phyloP scores from a whole-genome alignment of 2,888 invertebrate species.

The Julus scanicus region DNA sequence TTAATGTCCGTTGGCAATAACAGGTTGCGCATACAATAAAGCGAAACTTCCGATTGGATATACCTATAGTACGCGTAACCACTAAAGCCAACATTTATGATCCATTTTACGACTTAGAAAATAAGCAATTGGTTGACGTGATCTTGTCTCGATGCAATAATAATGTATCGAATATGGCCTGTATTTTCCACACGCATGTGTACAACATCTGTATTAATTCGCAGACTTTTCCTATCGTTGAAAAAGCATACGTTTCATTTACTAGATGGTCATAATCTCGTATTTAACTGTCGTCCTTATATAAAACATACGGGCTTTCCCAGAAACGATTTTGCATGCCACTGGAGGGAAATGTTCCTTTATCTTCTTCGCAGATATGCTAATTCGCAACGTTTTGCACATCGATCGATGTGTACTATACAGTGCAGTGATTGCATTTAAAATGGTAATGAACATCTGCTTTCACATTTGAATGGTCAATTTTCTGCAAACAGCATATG shows the following conservation, averaged over 20 bases:
- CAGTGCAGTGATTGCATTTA: background rate
- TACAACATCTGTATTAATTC: conserved; percentile 15
- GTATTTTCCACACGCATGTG: background rate
- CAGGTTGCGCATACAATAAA: background rate
- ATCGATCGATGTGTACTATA: background rate
- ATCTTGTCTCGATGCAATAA: background rate
- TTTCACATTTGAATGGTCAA: background rate
- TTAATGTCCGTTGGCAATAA: background rate
- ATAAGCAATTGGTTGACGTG: background rate
- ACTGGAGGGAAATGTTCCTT: background rate
- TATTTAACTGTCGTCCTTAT: background rate
- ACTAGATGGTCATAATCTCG: background rate
- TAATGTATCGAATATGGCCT: background rate
- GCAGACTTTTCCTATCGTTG: background rate
- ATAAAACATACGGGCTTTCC: background rate
- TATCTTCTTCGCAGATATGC: background rate
- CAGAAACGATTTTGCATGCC: background rate
- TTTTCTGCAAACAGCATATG: background rate
- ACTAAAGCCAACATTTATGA: background rate
- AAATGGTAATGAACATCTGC: background rate
- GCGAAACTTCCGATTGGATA: background rate
- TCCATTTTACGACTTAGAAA: background rate
- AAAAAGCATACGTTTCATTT: background rate
- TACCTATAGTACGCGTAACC: background rate
- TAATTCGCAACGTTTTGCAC: background rate